Evolutionary conservation across 1,140 invertebrate species (phyloP).

Genomic region (Adoxophyes honmai): DNA sequence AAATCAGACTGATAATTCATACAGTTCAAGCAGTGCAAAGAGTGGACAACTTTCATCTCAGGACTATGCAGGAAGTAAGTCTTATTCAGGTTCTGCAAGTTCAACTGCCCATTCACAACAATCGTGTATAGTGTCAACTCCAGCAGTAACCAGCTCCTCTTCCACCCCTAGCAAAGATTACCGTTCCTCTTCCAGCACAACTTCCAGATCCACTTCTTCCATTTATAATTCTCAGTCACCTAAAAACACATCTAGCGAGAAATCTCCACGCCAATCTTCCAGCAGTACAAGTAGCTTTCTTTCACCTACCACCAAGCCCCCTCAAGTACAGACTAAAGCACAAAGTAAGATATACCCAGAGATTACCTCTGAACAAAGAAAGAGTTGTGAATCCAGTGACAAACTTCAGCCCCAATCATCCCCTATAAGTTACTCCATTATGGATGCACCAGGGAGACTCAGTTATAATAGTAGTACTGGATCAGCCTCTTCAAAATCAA

Average conservation of each 20-base stretch:
- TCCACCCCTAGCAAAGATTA: conserved; percentile 80
- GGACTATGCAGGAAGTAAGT: conserved; percentile 79
- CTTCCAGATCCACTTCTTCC: conserved; percentile 65
- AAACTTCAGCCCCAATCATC: conserved; percentile 83
- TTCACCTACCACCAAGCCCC: conserved; percentile 74
- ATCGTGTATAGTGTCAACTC: conserved; percentile 84
- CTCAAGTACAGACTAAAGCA: conserved; percentile 82
- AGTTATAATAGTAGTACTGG: conserved; percentile 78
- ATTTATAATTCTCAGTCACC: conserved; percentile 74
- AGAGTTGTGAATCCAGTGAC: conserved; percentile 73
- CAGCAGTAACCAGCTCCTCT: conserved; percentile 73
- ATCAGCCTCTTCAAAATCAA: conserved; percentile 56
- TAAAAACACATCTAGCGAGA: conserved; percentile 67
- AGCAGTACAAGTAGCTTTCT: conserved; percentile 72
- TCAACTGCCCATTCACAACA: conserved; percentile 79
- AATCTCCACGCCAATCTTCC: conserved; percentile 46
- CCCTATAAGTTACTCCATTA: conserved; percentile 86
- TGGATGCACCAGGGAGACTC: conserved; percentile 81
- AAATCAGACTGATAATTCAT: conserved; percentile 76
- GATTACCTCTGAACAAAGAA: conserved; percentile 75
- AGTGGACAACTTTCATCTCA: conserved; percentile 75
- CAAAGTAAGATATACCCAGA: conserved; percentile 84
- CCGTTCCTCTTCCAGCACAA: conserved; percentile 70
- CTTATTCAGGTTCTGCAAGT: conserved; percentile 77
- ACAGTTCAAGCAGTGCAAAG: conserved; percentile 77